Evolutionary conservation across 2,888 invertebrate species (phyloP), one percentile per base, ranked within the genome.

Genomic region (Sinhomidia bicolor): DNA sequence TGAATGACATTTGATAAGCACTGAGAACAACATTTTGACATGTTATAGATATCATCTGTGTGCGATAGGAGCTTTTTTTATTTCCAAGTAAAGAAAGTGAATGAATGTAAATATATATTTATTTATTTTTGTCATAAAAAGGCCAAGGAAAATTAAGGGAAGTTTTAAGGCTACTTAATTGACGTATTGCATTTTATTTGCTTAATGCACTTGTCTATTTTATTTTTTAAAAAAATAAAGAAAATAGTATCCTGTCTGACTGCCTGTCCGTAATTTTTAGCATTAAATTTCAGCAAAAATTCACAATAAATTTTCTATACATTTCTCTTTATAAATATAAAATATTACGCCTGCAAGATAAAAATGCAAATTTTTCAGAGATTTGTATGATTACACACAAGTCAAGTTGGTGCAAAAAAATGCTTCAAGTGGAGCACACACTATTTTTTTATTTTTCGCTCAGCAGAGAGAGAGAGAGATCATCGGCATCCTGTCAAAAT

Each of bases 301-400:
- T n/a, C n/a, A n/a, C n/a, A n/a, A n/a, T n/a, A n/a, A n/a, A n/a
- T n/a, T n/a, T n/a, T n/a, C n/a, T n/a, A n/a, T n/a, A n/a, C n/a
- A n/a, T n/a, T n/a, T n/a, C n/a, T n/a, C n/a, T n/a, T 2, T 1
- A 23, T 23, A 41, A 20, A 54, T 57, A 74, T 84, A 47, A 84
- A 44, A 60, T 76, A 84, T 76, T 57, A 84, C 62, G 76, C 84
- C 84, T 84, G 74, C 60, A 36, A 83, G 83, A 71, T 26, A 74
- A 65, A 65, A n/a, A 32, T 65, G 1, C 6, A 62, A 62, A 62
- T 62, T 62, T 29, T 32, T 74, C 57, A 47, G n/a, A 68, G 82
- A 80, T 36, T 5, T 60, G 79, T 60, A 60, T 80, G 0, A 23
- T 20, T 26, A 17, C 1, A 1, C 4, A 60, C 20, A 60, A 26